phyloP scores from a whole-genome alignment of 2,113 vertebrate species.

The Hiodon alosoides region DNA sequence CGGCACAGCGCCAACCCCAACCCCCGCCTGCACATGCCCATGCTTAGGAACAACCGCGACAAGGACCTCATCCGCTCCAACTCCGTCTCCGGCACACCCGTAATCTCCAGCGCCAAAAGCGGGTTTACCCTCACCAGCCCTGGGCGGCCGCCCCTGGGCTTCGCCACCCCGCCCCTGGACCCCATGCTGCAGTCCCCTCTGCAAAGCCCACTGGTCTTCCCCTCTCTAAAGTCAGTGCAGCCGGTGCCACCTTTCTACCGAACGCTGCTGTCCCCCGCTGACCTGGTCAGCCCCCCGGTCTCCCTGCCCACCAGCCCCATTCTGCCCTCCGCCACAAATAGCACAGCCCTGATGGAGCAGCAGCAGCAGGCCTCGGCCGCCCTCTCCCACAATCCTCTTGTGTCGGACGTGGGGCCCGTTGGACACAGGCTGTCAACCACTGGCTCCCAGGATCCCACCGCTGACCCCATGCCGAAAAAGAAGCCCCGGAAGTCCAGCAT shows the following conservation, averaged over 20 bases:
- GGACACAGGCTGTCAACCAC: constrained; percentile 65
- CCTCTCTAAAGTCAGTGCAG: constrained; percentile 92
- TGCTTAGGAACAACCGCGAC: constrained; percentile 97
- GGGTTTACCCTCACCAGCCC: constrained; percentile 88
- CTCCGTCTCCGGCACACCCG: constrained; percentile 81
- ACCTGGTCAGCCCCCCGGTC: constrained; percentile 89
- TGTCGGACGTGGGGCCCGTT: constrained; percentile 69
- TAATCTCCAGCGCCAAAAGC: constrained; percentile 92
- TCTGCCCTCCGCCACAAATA: constrained; percentile 76
- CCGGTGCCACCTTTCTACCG: constrained; percentile 98
- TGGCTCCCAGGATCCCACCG: constrained; percentile 61
- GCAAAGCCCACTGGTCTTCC: constrained; percentile 87
- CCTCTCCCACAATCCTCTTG: constrained; percentile 54
- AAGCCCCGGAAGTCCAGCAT: constrained; percentile 98
- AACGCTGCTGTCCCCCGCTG: constrained; percentile 85
- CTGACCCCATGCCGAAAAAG: constrained; percentile 90
- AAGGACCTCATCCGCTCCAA: constrained; percentile 94
- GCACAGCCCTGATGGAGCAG: constrained; percentile 62
- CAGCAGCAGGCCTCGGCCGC: constrained; percentile 70
- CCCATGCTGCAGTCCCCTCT: constrained; percentile 86
- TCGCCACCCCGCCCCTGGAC: constrained; percentile 90
- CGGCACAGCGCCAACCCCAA: constrained; percentile 98
- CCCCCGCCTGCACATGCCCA: constrained; percentile 96
- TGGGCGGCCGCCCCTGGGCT: constrained; percentile 87
- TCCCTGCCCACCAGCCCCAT: constrained; percentile 94